Percentiles rank a stretch among this genome's conserved stretches.
Evolutionary conservation across 2,113 vertebrate species (phyloP).

Genomic region (Fulmarus glacialis): DNA sequence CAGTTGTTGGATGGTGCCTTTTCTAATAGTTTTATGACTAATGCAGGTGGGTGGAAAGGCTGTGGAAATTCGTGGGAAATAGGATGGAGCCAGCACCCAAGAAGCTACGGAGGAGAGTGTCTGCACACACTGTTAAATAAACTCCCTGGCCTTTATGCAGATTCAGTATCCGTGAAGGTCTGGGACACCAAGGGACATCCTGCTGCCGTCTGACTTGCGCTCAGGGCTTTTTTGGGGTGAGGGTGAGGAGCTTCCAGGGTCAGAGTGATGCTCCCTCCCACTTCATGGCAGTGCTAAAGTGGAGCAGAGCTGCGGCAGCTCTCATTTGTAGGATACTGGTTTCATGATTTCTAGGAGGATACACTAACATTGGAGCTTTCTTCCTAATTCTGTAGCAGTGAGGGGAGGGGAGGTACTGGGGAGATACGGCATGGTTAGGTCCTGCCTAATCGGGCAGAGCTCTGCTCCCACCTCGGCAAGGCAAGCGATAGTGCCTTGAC

Average conservation of each 20-base stretch:
- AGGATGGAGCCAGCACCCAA: neutral
- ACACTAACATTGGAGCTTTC: neutral
- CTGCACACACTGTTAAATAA: neutral
- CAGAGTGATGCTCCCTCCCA: neutral
- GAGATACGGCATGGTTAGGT: rapidly evolving
- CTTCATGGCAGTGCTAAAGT: neutral
- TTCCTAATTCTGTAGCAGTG: neutral
- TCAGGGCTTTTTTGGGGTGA: neutral
- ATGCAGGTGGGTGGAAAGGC: neutral
- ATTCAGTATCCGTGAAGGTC: neutral
- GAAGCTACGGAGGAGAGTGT: neutral
- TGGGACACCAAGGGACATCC: neutral
- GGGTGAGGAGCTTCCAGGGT: neutral
- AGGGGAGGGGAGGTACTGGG: neutral
- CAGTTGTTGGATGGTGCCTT: neutral
- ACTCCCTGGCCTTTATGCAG: neutral
- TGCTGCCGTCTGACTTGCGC: rapidly evolving
- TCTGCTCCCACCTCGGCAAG: neutral
- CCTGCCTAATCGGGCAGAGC: neutral
- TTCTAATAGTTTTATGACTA: neutral
- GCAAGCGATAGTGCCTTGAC: neutral
- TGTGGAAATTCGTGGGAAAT: neutral
- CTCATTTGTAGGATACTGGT: neutral
- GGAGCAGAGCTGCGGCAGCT: neutral
- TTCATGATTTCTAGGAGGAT: too few species aligned